Percentiles rank a stretch among this genome's conserved stretches.
Conservation (phyloP, 2,797 vertebrate species). For the Pangasius larnaudii region DNA sequence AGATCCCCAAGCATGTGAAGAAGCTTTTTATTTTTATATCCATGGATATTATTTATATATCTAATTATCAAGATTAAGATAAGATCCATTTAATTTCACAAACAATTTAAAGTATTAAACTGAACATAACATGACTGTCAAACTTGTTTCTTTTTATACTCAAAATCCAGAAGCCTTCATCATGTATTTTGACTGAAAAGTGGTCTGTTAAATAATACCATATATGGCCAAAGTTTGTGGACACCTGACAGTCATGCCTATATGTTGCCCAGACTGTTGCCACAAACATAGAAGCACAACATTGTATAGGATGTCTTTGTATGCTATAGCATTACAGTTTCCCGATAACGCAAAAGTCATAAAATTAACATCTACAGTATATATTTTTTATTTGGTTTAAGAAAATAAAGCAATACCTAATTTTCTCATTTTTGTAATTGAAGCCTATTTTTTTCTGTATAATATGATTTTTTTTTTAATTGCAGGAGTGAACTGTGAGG, state of each 20-base stretch:
- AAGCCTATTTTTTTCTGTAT: neutral
- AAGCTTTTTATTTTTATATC: neutral
- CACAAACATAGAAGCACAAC: neutral
- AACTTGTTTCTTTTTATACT: neutral
- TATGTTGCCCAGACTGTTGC: neutral
- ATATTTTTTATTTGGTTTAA: neutral
- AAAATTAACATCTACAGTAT: neutral
- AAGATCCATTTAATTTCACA: neutral
- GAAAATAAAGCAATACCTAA: neutral
- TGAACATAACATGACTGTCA: neutral
- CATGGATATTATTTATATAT: neutral
- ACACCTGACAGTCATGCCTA: neutral
- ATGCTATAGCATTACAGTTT: neutral
- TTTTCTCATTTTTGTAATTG: neutral
- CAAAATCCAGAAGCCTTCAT: neutral
- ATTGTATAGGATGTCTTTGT: neutral
- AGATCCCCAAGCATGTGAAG: neutral
- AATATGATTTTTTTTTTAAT: neutral
- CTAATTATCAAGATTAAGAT: neutral
- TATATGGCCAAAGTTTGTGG: neutral
- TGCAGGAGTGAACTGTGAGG: slow-evolving; percentile 82
- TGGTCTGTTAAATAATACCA: neutral
- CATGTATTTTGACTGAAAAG: neutral
- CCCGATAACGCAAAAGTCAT: neutral
- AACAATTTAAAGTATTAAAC: neutral